Evolutionary conservation across 2,113 vertebrate genomes (phyloP).

Genomic region (Fulica atra): DNA sequence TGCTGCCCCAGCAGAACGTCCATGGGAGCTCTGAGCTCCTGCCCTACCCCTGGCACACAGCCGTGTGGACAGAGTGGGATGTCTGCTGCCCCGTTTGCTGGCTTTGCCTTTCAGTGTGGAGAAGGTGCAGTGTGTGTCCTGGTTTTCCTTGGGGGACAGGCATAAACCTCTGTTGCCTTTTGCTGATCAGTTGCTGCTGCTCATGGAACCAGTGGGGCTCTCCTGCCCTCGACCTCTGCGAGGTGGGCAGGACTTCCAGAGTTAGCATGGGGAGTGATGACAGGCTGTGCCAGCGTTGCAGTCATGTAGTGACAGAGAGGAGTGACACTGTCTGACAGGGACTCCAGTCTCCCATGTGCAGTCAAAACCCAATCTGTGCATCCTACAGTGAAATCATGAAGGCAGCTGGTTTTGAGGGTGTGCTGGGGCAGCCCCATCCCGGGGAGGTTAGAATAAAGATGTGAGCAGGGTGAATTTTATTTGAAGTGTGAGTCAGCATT

Average conservation of each 20-base stretch:
- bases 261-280: background rate
- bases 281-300: background rate
- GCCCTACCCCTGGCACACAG: fast-evolving
- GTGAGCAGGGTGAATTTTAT: background rate
- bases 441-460: background rate
- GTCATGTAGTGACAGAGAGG: background rate
- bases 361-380: background rate
- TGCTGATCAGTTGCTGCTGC: background rate
- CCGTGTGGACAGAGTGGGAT: fast-evolving
- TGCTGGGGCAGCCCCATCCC: background rate
- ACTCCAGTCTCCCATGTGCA: fast-evolving
- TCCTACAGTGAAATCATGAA: background rate
- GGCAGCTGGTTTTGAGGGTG: fast-evolving
- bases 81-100: background rate
- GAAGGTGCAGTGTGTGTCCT: background rate
- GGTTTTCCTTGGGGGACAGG: background rate
- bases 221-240: no score
- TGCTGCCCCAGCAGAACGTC: background rate
- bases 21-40: background rate
- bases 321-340: fast-evolving
- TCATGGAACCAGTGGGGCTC: background rate
- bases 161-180: fast-evolving
- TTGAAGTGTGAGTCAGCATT: background rate
- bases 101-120: fast-evolving
- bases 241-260: background rate